Evolutionary conservation across 1,140 invertebrate genomes (phyloP), one percentile per base, ranked within the genome.

Genomic region (Bradynema listronoti): DNA sequence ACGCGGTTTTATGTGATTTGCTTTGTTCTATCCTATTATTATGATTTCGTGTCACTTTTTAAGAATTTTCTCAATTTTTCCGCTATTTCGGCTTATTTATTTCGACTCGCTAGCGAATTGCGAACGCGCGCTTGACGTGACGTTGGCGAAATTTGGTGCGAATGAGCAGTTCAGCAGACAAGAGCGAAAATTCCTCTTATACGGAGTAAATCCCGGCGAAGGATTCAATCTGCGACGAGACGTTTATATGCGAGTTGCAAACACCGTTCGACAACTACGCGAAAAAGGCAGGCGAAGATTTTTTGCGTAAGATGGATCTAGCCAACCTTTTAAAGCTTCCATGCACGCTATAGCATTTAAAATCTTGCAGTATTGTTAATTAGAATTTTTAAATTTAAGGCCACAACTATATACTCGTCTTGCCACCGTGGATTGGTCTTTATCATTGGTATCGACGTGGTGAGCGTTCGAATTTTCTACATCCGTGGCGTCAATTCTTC

Each of bases 201-300:
- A 66, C 30, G 63, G 55, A 46, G 61, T 63, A 30, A 96, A 95
- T 81, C 86, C 85, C 19, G 85, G 87, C 1, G 92, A 98, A 84
- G 93, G 93, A 0, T 97, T 98, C 76, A 98, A 98, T 83, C 82
- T 98, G 58, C 81, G 91, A 49, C 82, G 92, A 61, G 93, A 97
- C 83, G 92, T 97, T 7, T 96, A 91, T 70, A 85, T 96, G 80
- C 83, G 93, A 71, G 83, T 94, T 68, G 89, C 91, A 11, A 85
- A 87, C 51, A 85, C 93, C 68, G 81, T 89, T 0, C 82, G 83
- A 71, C 82, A 84, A 59, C 80, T 89, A 61, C 81, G 81, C 73
- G 75, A 82, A 58, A 61, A 71, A 58, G 71, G 80, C 77, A 80
- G 82, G 11, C 63, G 79, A 19, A n/a, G 51, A 6, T 55, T 27